Evolutionary conservation across 2,113 vertebrate species (phyloP).

Genomic region (Sula dactylatra): DNA sequence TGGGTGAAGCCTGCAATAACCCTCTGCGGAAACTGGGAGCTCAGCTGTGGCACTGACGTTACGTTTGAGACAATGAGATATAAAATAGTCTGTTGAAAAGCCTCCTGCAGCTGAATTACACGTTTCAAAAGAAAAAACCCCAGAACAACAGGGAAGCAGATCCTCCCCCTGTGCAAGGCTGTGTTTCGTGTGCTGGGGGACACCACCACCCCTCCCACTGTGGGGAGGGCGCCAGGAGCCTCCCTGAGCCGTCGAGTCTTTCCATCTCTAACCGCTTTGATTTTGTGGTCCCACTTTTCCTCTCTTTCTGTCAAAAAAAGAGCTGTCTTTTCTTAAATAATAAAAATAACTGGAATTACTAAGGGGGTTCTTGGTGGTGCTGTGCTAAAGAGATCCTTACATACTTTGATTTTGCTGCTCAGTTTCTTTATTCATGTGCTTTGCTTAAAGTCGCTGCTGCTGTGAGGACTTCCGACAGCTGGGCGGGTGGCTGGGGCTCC

Average conservation of each 20-base stretch:
- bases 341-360: background rate
- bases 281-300: background rate
- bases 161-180: background rate
- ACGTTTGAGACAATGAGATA: background rate
- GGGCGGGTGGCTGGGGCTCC: background rate
- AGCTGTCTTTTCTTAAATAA: background rate
- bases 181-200: fast-evolving
- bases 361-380: background rate
- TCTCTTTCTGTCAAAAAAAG: background rate
- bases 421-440: background rate
- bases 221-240: fast-evolving
- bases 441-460: background rate
- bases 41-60: fast-evolving
- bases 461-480: background rate
- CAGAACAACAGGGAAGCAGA: background rate
- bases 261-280: background rate
- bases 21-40: background rate
- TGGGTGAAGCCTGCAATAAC: no score
- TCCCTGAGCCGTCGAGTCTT: fast-evolving
- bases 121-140: background rate
- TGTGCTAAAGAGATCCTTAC: background rate
- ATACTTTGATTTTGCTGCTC: background rate
- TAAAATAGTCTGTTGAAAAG: background rate
- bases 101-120: background rate
- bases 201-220: background rate